These are phyloP conservation scores for Acanthurus leucopareius DNA, from an alignment of 2,797 vertebrate genomes.

Conservation along the genomic window DNA sequence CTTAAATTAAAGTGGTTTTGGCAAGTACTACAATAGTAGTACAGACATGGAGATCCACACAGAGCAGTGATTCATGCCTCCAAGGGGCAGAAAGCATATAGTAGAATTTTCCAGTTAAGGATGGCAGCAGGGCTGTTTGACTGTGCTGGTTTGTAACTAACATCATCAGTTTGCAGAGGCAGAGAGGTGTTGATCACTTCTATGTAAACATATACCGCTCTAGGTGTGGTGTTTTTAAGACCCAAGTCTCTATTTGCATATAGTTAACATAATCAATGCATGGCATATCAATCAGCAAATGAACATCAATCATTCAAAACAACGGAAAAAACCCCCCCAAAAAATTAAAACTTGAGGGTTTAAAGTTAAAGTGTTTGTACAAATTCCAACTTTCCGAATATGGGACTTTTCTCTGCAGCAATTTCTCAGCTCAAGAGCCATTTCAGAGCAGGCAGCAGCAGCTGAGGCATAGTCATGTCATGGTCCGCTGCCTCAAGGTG, in stretches of 20 bases:
- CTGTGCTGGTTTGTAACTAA: background rate
- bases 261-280: background rate
- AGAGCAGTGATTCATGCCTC: conserved; percentile 18
- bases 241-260: background rate
- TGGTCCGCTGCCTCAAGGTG: conserved; percentile 74
- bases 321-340: background rate
- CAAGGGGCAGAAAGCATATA: conserved; percentile 4
- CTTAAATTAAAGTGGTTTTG: conserved; percentile 36
- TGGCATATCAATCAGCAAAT: conserved; percentile 2
- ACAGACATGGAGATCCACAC: conserved; percentile 13
- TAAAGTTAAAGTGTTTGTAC: background rate
- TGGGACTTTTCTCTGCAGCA: conserved; percentile 5
- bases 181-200: background rate
- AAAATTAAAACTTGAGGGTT: background rate
- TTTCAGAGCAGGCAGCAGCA: conserved; percentile 36
- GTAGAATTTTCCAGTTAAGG: background rate
- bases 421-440: conserved; percentile 24
- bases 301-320: background rate
- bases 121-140: background rate
- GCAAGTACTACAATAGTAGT: conserved; percentile 5
- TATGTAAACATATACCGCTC: background rate
- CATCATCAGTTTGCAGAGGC: background rate
- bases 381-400: background rate
- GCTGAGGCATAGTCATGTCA: conserved; percentile 39
- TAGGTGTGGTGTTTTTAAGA: background rate